phyloP scores from a whole-genome alignment of 2,797 vertebrate genomes.

The Acanthopagrus latus region DNA sequence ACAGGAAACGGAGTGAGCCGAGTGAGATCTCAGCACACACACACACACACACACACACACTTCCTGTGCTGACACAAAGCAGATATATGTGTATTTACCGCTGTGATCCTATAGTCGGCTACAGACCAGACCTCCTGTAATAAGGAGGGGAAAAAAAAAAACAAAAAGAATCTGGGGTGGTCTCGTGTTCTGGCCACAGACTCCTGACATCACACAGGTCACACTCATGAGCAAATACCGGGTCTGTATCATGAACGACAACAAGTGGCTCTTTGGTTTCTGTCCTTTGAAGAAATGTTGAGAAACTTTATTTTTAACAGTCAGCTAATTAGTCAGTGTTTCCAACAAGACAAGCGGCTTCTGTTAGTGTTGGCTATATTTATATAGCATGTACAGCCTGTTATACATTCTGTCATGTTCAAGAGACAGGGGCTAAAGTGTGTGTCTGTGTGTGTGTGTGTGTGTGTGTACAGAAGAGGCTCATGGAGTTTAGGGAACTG shows the following conservation, averaged over 20 bases:
- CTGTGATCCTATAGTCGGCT: slow-evolving; percentile 7
- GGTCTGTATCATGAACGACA: neutral
- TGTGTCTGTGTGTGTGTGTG: slow-evolving; percentile 49
- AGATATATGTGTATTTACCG: slow-evolving; percentile 65
- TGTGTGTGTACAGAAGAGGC: slow-evolving; percentile 25
- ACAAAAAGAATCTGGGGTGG: slow-evolving; percentile 5
- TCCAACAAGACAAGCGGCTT: slow-evolving; percentile 26
- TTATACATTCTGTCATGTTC: slow-evolving; percentile 69
- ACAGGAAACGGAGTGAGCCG: slow-evolving; percentile 78
- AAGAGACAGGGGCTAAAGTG: slow-evolving; percentile 40
- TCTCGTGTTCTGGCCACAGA: slow-evolving; percentile 1
- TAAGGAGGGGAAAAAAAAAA: neutral
- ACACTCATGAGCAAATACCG: neutral
- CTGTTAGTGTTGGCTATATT: slow-evolving; percentile 40
- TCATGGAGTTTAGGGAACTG: slow-evolving; percentile 31
- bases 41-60: slow-evolving; percentile 22
- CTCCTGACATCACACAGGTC: slow-evolving; percentile 3
- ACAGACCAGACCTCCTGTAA: slow-evolving; percentile 5
- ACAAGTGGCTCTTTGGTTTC: slow-evolving; percentile 8
- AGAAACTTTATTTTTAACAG: slow-evolving; percentile 7
- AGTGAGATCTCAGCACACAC: slow-evolving; percentile 55
- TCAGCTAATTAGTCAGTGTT: slow-evolving; percentile 6
- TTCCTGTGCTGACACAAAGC: slow-evolving; percentile 65
- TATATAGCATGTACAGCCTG: slow-evolving; percentile 33
- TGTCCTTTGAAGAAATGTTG: slow-evolving; percentile 10